Conservation (phyloP, 1,140 invertebrate genomes). For the Cotesia glomerata region DNA sequence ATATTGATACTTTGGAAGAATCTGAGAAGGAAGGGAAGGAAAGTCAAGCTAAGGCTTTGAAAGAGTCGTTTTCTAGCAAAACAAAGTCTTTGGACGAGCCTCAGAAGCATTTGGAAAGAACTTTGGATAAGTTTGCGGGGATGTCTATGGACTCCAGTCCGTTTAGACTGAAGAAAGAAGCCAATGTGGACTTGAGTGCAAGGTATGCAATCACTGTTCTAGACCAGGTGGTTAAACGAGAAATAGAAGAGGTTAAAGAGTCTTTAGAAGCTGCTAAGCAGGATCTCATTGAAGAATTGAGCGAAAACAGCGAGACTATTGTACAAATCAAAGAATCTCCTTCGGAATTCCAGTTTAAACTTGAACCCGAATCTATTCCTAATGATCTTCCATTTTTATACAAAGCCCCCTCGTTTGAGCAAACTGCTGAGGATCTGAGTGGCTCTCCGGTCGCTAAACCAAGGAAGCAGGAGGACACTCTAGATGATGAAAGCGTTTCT, state of each 20-base stretch:
- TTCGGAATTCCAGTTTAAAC: conserved; percentile 75
- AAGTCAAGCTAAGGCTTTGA: conserved; percentile 39
- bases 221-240: conserved; percentile 66
- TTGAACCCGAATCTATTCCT: conserved; percentile 57
- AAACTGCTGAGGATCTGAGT: conserved; percentile 36
- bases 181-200: conserved; percentile 62
- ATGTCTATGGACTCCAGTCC: conserved; percentile 64
- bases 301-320: conserved; percentile 57
- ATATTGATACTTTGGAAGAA: conserved; percentile 16
- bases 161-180: conserved; percentile 75
- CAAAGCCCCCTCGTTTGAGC: conserved; percentile 50
- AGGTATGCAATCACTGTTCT: conserved; percentile 58
- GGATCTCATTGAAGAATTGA: conserved; percentile 71
- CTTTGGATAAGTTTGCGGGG: conserved; percentile 36
- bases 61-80: conserved; percentile 36
- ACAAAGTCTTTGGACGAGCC: conserved; percentile 21
- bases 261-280: conserved; percentile 70
- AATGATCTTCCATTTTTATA: conserved; percentile 61
- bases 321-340: conserved; percentile 71
- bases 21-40: conserved; percentile 27
- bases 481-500: conserved; percentile 19
- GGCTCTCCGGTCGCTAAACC: conserved; percentile 44
- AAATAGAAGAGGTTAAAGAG: conserved; percentile 74
- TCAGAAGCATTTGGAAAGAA: conserved; percentile 37
- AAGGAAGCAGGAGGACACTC: not conserved